Conservation (phyloP, 2,888 invertebrate species). For the Apodemia mormo region DNA sequence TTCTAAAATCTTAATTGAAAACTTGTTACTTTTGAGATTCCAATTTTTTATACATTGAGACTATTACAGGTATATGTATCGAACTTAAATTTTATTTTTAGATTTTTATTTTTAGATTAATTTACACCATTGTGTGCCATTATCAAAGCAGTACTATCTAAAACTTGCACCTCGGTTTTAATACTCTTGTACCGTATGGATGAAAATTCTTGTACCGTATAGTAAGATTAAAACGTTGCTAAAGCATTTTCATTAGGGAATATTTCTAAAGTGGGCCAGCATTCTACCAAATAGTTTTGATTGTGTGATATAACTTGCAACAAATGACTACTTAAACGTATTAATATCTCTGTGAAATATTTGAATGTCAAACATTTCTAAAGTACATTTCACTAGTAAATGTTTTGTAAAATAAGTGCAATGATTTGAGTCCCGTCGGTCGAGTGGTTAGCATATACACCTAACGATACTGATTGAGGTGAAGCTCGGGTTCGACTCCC, state of each 20-base stretch:
- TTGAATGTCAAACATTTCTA: too few species aligned
- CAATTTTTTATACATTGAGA: neutral
- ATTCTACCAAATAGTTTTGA: conserved; percentile 6
- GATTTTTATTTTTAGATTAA: neutral
- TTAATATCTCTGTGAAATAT: too few species aligned
- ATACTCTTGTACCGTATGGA: neutral
- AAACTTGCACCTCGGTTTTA: neutral
- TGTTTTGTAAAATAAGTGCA: too few species aligned
- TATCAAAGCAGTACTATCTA: neutral
- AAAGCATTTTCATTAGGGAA: neutral
- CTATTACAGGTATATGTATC: neutral
- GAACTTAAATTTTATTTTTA: neutral
- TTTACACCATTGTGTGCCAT: neutral
- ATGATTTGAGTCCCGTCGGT: too few species aligned
- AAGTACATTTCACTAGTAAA: too few species aligned
- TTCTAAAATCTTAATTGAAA: neutral
- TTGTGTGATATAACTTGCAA: neutral
- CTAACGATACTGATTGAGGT: too few species aligned
- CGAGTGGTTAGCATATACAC: too few species aligned
- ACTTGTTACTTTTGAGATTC: neutral
- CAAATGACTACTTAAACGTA: too few species aligned
- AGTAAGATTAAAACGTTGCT: neutral
- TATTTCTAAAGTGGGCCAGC: neutral
- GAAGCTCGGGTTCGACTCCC: too few species aligned
- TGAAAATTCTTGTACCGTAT: neutral